Evolutionary conservation across 2,888 invertebrate species (phyloP).

Genomic region (Ennomos erosarius): DNA sequence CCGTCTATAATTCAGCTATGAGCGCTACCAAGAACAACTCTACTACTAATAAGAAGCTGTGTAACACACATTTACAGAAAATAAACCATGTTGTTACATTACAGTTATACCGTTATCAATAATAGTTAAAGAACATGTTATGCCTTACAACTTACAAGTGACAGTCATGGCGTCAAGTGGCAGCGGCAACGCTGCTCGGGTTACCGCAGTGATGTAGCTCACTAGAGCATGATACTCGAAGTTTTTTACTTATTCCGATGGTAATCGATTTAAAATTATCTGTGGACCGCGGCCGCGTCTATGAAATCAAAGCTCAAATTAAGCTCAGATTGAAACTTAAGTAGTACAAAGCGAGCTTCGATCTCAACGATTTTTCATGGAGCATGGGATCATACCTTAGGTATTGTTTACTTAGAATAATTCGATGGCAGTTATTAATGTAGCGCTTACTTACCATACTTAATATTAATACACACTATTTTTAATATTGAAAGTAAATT

Average conservation of each 20-base stretch:
- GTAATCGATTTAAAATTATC: constrained; percentile 58
- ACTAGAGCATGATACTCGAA: constrained; percentile 63
- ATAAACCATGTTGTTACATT: background rate
- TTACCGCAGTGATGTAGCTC: constrained; percentile 59
- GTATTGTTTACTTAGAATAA: too few species aligned
- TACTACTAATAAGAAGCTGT: too few species aligned
- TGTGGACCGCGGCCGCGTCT: constrained; percentile 43
- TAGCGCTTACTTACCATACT: too few species aligned
- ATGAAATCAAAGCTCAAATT: constrained; percentile 38
- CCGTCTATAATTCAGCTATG: too few species aligned
- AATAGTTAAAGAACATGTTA: constrained; percentile 12
- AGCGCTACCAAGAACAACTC: too few species aligned
- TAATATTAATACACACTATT: too few species aligned
- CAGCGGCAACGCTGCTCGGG: constrained; percentile 36
- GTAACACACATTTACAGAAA: background rate
- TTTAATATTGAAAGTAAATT: too few species aligned
- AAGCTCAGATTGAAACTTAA: constrained; percentile 29
- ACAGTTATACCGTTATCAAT: constrained; percentile 15
- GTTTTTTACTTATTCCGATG: constrained; percentile 47
- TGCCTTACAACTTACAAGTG: constrained; percentile 10
- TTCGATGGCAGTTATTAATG: too few species aligned
- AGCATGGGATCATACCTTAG: background rate
- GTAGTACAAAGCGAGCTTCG: constrained; percentile 6
- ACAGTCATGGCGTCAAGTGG: constrained; percentile 21
- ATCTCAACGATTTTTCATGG: constrained; percentile 25